These are phyloP conservation scores for Nesidiocoris tenuis DNA, from an alignment of 2,888 invertebrate species.

Conservation along the genomic window DNA sequence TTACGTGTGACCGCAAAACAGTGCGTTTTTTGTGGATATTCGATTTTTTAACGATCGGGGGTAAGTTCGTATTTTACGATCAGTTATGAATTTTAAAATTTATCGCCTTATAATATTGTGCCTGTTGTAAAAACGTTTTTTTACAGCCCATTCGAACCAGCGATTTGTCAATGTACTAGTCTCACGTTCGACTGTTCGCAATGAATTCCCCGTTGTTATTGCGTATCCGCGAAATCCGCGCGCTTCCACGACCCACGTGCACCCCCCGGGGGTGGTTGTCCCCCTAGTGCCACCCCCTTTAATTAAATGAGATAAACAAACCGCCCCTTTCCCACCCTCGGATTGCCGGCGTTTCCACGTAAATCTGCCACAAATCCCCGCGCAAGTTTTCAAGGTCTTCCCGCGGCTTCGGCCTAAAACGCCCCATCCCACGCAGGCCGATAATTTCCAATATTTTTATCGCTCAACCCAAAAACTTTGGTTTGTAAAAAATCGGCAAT, in stretches of 20 bases:
- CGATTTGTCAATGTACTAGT: too few relatives aligned
- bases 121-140: too few relatives aligned
- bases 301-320: constrained; percentile 37
- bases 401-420: too few relatives aligned
- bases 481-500: too few relatives aligned
- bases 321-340: constrained; percentile 6
- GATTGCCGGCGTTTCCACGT: constrained; percentile 20
- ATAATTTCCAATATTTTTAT: too few relatives aligned
- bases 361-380: constrained; percentile 9
- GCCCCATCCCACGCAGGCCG: too few relatives aligned
- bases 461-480: too few relatives aligned
- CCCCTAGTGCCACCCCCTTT: constrained; percentile 16
- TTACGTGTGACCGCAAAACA: background rate
- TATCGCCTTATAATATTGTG: background rate
- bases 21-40: background rate
- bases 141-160: too few relatives aligned
- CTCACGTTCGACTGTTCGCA: too few relatives aligned
- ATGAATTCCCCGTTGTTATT: too few relatives aligned
- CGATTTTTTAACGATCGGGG: background rate
- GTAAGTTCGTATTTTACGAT: background rate
- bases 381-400: background rate
- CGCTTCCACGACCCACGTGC: constrained; percentile 20
- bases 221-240: background rate
- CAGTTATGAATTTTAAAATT: background rate
- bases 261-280: background rate